Evolutionary conservation across 2,797 vertebrate species (phyloP).

Genomic region (Hyperoplus immaculatus): DNA sequence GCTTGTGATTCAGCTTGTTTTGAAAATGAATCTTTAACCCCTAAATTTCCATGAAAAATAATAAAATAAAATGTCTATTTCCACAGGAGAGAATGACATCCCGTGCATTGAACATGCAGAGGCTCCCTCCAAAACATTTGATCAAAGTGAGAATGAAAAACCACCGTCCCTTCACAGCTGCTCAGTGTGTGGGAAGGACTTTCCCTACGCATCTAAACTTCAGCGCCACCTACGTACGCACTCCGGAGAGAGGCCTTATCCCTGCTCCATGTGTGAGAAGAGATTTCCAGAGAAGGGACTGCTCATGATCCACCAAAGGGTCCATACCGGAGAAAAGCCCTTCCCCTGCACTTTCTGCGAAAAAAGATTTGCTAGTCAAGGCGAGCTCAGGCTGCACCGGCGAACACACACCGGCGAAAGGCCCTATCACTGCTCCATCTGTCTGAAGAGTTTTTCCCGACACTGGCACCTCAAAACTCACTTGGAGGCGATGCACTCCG

Average conservation of each 20-base stretch:
- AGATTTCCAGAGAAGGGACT: constrained; percentile 82
- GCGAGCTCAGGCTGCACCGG: constrained; percentile 79
- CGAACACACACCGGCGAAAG: constrained; percentile 81
- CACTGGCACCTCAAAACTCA: constrained; percentile 84
- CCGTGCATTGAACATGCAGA: constrained; percentile 29
- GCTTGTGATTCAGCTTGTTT: not conserved
- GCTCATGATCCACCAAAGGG: constrained; percentile 81
- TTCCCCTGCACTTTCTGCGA: constrained; percentile 82
- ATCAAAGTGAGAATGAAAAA: constrained; percentile 71
- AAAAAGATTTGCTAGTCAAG: constrained; percentile 82
- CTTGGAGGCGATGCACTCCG: constrained; percentile 81
- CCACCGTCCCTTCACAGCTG: constrained; percentile 68
- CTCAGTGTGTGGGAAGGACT: constrained; percentile 81
- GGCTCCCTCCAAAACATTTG: constrained; percentile 44
- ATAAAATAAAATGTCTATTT: not conserved
- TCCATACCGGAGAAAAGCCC: constrained; percentile 82
- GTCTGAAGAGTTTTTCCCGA: constrained; percentile 80
- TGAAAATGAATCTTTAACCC: not conserved
- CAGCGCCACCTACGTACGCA: constrained; percentile 82
- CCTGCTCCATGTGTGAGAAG: constrained; percentile 82
- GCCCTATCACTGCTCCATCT: constrained; percentile 81
- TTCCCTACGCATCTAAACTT: constrained; percentile 81
- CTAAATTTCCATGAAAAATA: not conserved
- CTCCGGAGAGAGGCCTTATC: constrained; percentile 82
- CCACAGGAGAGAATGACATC: constrained; percentile 57